Conservation (phyloP, 2,113 vertebrate genomes). For the Siniperca chuatsi region DNA sequence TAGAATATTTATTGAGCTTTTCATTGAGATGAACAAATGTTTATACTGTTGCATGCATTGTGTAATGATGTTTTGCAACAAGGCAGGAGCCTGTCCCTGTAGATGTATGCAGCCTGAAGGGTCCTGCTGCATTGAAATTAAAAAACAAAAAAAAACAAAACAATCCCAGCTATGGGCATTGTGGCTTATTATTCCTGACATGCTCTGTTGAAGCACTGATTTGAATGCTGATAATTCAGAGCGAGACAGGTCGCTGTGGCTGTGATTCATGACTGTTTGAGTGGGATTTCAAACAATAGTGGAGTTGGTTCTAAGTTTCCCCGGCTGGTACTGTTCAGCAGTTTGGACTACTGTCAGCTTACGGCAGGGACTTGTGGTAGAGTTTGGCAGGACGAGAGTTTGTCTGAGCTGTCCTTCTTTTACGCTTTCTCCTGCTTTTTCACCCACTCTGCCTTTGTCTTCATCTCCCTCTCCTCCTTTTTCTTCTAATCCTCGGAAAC, state of each 20-base stretch:
- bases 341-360: constrained; percentile 50
- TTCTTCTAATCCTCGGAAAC: constrained; percentile 2
- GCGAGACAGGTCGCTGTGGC: constrained; percentile 22
- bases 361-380: constrained; percentile 20
- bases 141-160: background rate
- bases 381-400: constrained; percentile 14
- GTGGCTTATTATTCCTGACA: constrained; percentile 75
- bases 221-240: constrained; percentile 58
- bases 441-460: background rate
- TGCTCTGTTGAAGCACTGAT: constrained; percentile 61
- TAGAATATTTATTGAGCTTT: constrained; percentile 71
- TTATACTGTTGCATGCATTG: constrained; percentile 67
- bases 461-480: background rate
- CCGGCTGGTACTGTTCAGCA: constrained; percentile 55
- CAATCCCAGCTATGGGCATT: constrained; percentile 19
- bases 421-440: background rate
- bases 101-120: constrained; percentile 12
- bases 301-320: constrained; percentile 34
- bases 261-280: constrained; percentile 70
- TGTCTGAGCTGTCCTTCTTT: constrained; percentile 11
- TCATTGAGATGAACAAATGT: constrained; percentile 66
- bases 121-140: background rate
- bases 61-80: constrained; percentile 73
- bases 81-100: constrained; percentile 10
- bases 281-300: constrained; percentile 53